Conservation (phyloP, 2,113 vertebrate genomes). For the Eolophus roseicapilla region DNA sequence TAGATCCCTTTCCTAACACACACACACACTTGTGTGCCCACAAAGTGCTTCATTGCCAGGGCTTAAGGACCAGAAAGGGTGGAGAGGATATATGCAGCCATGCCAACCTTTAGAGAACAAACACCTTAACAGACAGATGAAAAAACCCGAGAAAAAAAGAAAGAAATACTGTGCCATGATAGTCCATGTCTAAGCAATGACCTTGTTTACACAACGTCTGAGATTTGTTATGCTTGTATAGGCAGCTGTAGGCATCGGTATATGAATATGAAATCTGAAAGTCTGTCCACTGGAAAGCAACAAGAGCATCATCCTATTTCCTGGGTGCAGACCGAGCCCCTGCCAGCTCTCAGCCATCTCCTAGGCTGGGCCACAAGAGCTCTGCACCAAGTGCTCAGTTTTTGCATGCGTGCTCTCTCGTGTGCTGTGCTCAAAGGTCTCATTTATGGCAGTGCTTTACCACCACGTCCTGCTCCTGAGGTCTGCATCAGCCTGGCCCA, state of each 20-base stretch:
- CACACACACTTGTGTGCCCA: not conserved
- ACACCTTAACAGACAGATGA: constrained; percentile 43
- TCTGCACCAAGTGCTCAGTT: not conserved
- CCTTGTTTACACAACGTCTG: constrained; percentile 61
- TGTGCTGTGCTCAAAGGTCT: constrained; percentile 44
- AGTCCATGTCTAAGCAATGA: constrained; percentile 67
- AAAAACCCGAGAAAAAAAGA: not conserved
- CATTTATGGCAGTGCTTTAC: constrained; percentile 12
- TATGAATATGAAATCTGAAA: constrained; percentile 71
- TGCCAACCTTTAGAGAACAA: constrained; percentile 70
- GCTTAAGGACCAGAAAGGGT: not conserved
- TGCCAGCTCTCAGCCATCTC: not conserved
- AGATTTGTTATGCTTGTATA: constrained; percentile 65
- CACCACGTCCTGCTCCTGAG: constrained; percentile 35
- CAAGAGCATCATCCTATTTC: constrained; percentile 56
- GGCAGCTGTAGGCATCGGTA: constrained; percentile 64
- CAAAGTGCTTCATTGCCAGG: not conserved
- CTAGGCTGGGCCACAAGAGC: not conserved
- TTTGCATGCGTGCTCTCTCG: not conserved
- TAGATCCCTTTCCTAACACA: not conserved
- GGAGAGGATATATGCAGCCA: not conserved
- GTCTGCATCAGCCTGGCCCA: constrained; percentile 4
- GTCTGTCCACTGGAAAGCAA: constrained; percentile 68
- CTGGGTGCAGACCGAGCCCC: not conserved
- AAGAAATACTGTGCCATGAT: constrained; percentile 54